Conservation (phyloP, 2,113 vertebrate species). For the Nesogale talazaci region DNA sequence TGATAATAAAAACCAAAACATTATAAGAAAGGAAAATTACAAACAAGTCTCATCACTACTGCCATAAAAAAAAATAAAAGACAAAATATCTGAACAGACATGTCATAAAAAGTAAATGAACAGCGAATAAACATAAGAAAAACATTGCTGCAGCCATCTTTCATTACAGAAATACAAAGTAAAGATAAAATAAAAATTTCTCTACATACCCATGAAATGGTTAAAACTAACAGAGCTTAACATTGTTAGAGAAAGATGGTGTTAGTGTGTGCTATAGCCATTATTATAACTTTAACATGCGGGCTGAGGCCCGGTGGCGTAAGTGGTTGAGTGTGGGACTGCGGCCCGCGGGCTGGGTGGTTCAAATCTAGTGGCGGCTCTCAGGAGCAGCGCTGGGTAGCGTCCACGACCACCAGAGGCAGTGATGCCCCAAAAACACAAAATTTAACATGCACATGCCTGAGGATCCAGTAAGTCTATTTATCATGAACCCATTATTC, state of each 20-base stretch:
- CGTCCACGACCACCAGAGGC: no score
- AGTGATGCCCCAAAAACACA: no score
- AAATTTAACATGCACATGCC: neutral
- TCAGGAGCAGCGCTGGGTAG: no score
- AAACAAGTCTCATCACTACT: neutral
- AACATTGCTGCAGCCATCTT: conserved; percentile 23
- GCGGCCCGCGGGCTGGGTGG: no score
- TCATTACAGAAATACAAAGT: conserved; percentile 28
- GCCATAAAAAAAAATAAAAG: neutral
- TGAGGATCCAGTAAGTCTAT: neutral
- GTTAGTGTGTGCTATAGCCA: neutral
- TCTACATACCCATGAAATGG: conserved; percentile 3
- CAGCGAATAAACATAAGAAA: conserved; percentile 17
- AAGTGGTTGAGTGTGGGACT: no score
- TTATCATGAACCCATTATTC: conserved; percentile 27
- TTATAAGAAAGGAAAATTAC: neutral
- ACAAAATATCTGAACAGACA: neutral
- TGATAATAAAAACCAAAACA: conserved; percentile 4
- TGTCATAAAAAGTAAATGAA: neutral
- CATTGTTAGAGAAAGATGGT: accelerated
- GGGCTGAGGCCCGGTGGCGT: no score
- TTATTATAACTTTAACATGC: neutral
- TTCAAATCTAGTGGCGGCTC: no score
- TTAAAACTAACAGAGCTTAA: neutral
- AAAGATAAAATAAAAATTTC: neutral